phyloP scores from a whole-genome alignment of 2,888 invertebrate genomes.

The Microplitis manilae region DNA sequence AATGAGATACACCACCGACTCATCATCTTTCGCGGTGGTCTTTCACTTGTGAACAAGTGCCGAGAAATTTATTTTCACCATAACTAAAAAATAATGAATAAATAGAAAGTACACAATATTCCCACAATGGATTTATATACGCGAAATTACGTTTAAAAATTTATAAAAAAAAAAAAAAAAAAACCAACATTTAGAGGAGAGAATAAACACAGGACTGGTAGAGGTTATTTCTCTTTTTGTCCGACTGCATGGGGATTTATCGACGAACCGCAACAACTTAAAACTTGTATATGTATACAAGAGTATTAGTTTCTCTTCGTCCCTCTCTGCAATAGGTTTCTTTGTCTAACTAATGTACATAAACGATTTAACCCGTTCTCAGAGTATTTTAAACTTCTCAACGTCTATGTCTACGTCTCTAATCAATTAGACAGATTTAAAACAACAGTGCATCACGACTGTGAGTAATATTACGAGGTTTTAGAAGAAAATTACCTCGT shows the following conservation, averaged over 20 bases:
- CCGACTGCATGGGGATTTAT: not conserved
- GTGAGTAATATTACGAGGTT: constrained; percentile 45
- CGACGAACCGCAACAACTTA: constrained; percentile 1
- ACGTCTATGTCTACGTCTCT: constrained; percentile 30
- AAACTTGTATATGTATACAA: not conserved
- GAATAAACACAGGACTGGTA: not conserved
- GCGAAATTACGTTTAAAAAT: not conserved
- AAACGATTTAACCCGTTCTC: constrained; percentile 46
- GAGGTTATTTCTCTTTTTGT: not conserved
- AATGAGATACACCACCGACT: constrained; percentile 29
- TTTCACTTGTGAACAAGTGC: not conserved
- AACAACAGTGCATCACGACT: constrained; percentile 49
- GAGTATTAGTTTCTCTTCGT: constrained; percentile 19
- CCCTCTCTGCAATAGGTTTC: constrained; percentile 17
- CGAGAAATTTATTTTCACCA: constrained; percentile 22
- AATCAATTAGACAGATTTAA: constrained; percentile 52
- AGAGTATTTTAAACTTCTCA: constrained; percentile 30
- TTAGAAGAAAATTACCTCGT: constrained; percentile 49
- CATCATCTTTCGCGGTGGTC: constrained; percentile 24
- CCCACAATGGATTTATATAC: not conserved
- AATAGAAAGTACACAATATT: not conserved
- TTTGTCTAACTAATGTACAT: not conserved
- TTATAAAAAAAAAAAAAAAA: not conserved
- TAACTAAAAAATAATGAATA: not conserved
- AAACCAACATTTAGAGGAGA: not conserved